Evolutionary conservation across 2,888 invertebrate genomes (phyloP).

Genomic region (Lepidocyrtoides sp.): DNA sequence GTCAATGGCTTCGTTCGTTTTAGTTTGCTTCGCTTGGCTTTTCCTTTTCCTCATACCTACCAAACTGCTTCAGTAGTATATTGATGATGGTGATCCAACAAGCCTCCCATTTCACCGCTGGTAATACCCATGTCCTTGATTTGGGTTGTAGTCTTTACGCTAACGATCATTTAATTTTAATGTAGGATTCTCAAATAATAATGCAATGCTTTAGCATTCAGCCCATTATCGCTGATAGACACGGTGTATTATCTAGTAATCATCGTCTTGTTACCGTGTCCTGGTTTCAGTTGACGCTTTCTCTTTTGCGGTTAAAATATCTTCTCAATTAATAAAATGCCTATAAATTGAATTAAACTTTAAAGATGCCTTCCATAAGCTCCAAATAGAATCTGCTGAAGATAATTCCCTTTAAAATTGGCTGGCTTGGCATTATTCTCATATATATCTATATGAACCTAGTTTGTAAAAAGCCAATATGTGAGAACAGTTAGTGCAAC

Average conservation of each 20-base stretch:
- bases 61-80: too few species aligned
- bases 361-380: background rate
- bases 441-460: too few species aligned
- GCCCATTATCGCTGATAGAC: too few species aligned
- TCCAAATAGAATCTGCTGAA: too few species aligned
- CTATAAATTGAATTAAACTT: slow-evolving; percentile 25
- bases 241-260: too few species aligned
- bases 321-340: background rate
- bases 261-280: too few species aligned
- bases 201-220: background rate
- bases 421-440: too few species aligned
- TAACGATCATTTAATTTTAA: slow-evolving; percentile 55
- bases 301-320: background rate
- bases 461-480: slow-evolving; percentile 16
- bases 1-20: slow-evolving; percentile 54
- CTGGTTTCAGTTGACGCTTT: too few species aligned
- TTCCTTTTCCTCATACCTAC: too few species aligned
- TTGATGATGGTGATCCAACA: background rate
- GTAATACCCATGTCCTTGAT: slow-evolving; percentile 7
- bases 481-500: background rate
- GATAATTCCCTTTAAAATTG: too few species aligned
- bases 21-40: slow-evolving; percentile 23
- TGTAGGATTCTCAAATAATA: background rate
- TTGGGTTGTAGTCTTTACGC: slow-evolving; percentile 2
- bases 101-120: slow-evolving; percentile 29